phyloP scores from a whole-genome alignment of 2,113 vertebrate genomes.

The Pteronura brasiliensis region DNA sequence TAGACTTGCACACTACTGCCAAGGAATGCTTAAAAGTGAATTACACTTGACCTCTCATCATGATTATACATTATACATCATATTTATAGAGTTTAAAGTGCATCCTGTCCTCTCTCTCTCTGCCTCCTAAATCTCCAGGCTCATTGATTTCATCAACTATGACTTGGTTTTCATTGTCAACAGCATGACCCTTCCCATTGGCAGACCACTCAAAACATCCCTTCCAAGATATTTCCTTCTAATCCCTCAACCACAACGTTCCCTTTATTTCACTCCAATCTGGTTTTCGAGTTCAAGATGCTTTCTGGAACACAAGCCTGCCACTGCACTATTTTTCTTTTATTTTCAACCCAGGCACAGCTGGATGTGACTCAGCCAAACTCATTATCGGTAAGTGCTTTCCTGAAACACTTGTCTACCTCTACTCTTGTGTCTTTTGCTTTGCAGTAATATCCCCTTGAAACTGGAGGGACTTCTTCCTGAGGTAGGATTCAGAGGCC shows the following conservation, averaged over 20 bases:
- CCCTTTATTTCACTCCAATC: neutral
- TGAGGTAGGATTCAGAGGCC: neutral
- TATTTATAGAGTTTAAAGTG: neutral
- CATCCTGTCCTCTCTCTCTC: neutral
- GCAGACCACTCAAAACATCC: neutral
- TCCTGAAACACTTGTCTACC: neutral
- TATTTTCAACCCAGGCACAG: neutral
- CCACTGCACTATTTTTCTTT: neutral
- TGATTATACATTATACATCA: neutral
- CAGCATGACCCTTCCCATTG: neutral
- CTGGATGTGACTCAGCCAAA: neutral
- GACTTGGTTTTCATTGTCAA: neutral
- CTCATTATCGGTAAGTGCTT: neutral
- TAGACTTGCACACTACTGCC: neutral
- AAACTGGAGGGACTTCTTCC: neutral
- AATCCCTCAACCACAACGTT: neutral
- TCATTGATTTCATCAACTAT: neutral
- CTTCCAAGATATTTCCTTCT: neutral
- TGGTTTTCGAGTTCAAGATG: neutral
- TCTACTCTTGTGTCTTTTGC: neutral
- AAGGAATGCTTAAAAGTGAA: neutral
- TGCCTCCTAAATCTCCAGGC: neutral
- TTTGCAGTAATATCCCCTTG: neutral
- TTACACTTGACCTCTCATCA: neutral
- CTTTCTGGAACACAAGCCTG: neutral